These are phyloP conservation scores for Pipistrellus pygmaeus DNA, from an alignment of 2,797 vertebrate genomes.

Conservation along the genomic window DNA sequence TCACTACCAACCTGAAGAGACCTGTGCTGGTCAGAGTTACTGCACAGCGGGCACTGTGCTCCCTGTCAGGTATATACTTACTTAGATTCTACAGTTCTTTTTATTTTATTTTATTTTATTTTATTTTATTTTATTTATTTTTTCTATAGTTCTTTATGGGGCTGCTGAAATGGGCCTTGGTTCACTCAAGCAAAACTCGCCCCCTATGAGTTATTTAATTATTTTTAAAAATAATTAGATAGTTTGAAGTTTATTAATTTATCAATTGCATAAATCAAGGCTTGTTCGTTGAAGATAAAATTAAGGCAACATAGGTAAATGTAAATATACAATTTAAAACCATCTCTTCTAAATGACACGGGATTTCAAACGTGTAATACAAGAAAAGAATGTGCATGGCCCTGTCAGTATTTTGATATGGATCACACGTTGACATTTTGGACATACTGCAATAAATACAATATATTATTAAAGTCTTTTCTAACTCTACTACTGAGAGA, in stretches of 20 bases:
- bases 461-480: neutral
- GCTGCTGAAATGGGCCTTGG: slow-evolving; percentile 40
- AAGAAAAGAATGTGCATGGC: neutral
- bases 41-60: neutral
- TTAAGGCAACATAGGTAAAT: neutral
- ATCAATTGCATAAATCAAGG: neutral
- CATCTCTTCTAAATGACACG: neutral
- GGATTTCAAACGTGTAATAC: neutral
- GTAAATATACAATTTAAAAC: neutral
- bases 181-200: slow-evolving; percentile 61
- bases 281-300: neutral
- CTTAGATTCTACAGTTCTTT: neutral
- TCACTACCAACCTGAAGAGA: slow-evolving; percentile 59
- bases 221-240: neutral
- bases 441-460: neutral
- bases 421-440: neutral
- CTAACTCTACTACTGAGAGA: neutral
- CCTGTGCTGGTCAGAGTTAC: neutral
- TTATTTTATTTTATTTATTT: no score
- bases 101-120: no score
- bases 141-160: neutral
- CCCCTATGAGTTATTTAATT: neutral
- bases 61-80: neutral
- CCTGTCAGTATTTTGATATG: neutral
- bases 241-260: slow-evolving; percentile 47